A percentile compares a stretch with the other conserved stretches of the same genome.
phyloP scores from a whole-genome alignment of 2,888 invertebrate genomes.

The Octonoba sinensis region DNA sequence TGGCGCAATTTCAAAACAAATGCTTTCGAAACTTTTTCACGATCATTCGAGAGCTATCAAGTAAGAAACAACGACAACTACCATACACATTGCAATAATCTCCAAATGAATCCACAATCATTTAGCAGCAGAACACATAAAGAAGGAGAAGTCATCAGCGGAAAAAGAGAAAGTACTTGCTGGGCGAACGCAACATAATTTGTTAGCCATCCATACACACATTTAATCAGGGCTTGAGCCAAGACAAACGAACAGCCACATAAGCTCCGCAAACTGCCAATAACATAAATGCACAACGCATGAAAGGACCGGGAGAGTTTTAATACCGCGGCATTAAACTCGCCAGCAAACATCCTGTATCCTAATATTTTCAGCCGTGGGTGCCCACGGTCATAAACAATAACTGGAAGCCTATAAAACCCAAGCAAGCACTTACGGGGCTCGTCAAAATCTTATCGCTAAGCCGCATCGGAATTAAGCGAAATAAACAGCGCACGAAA shows the following conservation, averaged over 20 bases:
- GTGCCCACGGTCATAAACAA: conserved; percentile 36
- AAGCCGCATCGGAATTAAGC: conserved; percentile 51
- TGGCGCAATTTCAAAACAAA: too few species aligned
- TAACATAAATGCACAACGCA: conserved; percentile 5
- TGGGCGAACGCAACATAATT: conserved; percentile 11
- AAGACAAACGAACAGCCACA: conserved; percentile 8
- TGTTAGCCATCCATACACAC: conserved; percentile 6
- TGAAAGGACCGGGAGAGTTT: conserved; percentile 4
- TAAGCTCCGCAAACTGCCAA: conserved; percentile 15
- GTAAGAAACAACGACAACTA: too few species aligned
- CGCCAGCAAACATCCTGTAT: conserved; percentile 18
- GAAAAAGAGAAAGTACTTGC: too few species aligned
- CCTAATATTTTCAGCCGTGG: conserved; percentile 9
- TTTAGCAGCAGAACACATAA: too few species aligned
- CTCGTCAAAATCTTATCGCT: conserved; percentile 59
- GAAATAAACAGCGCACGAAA: conserved; percentile 53
- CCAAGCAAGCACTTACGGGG: conserved; percentile 29
- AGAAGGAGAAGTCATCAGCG: too few species aligned
- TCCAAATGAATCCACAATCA: too few species aligned
- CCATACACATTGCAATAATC: too few species aligned
- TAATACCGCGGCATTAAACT: conserved; percentile 40
- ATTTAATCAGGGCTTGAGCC: conserved; percentile 35
- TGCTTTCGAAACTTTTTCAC: too few species aligned
- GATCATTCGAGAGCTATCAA: too few species aligned
- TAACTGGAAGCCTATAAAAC: conserved; percentile 47